Conservation (phyloP, 1,140 invertebrate species). For the honey bee (Apis mellifera) region Amel_HAv3.1 CM009931.2:23004501-23005000, state of each 20-base stretch:
- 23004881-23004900: too few species aligned
- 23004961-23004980: not conserved
- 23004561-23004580: conserved; percentile 21
- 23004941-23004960: too few species aligned
- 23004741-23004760: too few species aligned
- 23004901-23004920: too few species aligned
- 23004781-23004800: too few species aligned
- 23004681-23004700: conserved; percentile 7
- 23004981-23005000: not conserved
- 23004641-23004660: not conserved
- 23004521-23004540: not conserved
- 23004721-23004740: not conserved
- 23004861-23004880: too few species aligned
- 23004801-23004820: too few species aligned
- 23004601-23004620: conserved; percentile 12
- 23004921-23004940: too few species aligned
- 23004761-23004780: too few species aligned
- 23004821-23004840: too few species aligned
- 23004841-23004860: too few species aligned
- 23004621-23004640: not conserved
- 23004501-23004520: not conserved
- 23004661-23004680: too few species aligned
- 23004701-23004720: not conserved
- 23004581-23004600: not conserved
- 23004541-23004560: not conserved